Evolutionary conservation across 2,113 vertebrate species (phyloP).

Genomic region (Grammomys surdaster): DNA sequence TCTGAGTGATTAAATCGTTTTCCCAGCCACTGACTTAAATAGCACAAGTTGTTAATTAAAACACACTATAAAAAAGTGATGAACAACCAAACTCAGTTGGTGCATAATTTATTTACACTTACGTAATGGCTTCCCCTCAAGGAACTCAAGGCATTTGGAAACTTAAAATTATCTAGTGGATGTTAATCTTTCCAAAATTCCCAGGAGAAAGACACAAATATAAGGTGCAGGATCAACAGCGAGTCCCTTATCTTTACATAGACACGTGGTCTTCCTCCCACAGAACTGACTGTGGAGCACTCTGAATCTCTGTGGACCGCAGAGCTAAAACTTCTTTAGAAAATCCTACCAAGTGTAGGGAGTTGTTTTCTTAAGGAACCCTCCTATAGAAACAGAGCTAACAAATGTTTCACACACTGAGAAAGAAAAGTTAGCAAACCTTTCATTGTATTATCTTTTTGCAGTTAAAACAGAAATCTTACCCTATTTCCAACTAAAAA

Average conservation of each 20-base stretch:
- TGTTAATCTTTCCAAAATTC: constrained; percentile 68
- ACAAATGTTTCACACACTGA: neutral
- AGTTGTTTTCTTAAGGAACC: neutral
- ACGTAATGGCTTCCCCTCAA: constrained; percentile 63
- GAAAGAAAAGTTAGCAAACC: neutral
- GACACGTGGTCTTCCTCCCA: constrained; percentile 1
- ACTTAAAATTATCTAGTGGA: constrained; percentile 65
- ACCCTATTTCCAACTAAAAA: neutral
- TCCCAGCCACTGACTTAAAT: constrained; percentile 52
- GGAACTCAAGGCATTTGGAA: constrained; percentile 73
- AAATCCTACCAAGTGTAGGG: constrained; percentile 26
- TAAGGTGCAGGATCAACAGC: constrained; percentile 45
- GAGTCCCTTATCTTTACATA: constrained; percentile 38
- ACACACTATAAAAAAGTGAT: constrained; percentile 70
- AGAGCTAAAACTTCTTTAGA: constrained; percentile 55
- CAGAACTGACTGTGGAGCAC: constrained; percentile 8
- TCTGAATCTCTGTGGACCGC: neutral
- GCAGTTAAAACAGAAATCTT: neutral
- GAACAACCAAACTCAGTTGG: constrained; percentile 65
- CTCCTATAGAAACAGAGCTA: constrained; percentile 30
- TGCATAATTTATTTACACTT: constrained; percentile 77
- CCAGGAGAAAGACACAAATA: constrained; percentile 59
- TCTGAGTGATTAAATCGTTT: constrained; percentile 60
- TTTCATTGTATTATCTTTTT: constrained; percentile 34
- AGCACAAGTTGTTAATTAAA: constrained; percentile 74